Evolutionary conservation across 2,113 vertebrate species (phyloP), one percentile per base, ranked within the genome.

Genomic region (Spheniscus mendiculus): DNA sequence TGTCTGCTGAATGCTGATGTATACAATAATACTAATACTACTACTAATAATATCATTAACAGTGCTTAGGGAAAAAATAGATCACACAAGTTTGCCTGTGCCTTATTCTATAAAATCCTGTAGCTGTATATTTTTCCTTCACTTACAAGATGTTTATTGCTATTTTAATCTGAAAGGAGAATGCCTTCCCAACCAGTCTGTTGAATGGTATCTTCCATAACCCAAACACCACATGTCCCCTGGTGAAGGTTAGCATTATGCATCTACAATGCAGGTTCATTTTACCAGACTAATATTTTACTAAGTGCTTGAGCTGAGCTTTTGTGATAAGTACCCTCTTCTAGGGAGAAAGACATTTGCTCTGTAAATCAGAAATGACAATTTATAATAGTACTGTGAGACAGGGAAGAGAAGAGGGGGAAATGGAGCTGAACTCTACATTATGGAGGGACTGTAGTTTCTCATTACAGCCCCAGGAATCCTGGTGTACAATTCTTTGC

Each of bases 1-100:
- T 79, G 34, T 76, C 87, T 93, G 38, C 73, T 96, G 93, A 87
- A 91, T 93, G 62, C 49, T 91, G 78, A 76, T 80, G 66, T 25
- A 29, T 85, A 36, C 44, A 61, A 29, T 85, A 56, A 62, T 69
- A 80, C n/a, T 93, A 78, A 61, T 55, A 40, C 5, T 55, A 40
- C 5, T 40, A 42, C 6, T 42, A 79, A 63, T 50, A 80, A 61
- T 87, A 59, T 63, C 34, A 49, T 86, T 83, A 78, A 6, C 3
- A 49, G 30, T 52, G 25, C 73, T 63, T 63, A 78, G 34, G 73
- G 79, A 93, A 76, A 45, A 73, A 92, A 62, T 40, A 79, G 65
- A 88, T 86, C n/a, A 17, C 32, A 73, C 27, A 73, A 38, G 38
- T 82, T 59, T 86, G 26, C 23, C 6, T 30, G 36, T 66, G 14